Evolutionary conservation across 2,113 vertebrate genomes (phyloP).

Genomic region (Hypocryptadius cinnamomeus): DNA sequence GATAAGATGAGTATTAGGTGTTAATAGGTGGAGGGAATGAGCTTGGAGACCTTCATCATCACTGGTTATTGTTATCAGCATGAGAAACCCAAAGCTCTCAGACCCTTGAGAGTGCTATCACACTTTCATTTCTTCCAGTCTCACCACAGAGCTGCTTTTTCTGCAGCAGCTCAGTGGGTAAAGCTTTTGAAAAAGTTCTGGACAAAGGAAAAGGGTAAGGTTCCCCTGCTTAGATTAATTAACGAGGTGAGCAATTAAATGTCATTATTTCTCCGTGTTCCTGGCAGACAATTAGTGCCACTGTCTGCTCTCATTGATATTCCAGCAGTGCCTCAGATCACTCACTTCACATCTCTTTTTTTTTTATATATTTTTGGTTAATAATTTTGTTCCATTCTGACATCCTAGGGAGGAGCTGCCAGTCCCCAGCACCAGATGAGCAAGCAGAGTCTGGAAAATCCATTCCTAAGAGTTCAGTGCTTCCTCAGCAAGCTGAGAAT

Average conservation of each 20-base stretch:
- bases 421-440: neutral
- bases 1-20: neutral
- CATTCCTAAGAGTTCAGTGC: neutral
- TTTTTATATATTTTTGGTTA: neutral
- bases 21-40: neutral
- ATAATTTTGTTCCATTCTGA: neutral
- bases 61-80: neutral
- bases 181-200: neutral
- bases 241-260: neutral
- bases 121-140: neutral
- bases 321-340: neutral
- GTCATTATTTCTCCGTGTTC: neutral
- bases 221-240: neutral
- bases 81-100: neutral
- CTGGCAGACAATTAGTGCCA: neutral
- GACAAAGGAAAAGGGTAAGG: neutral
- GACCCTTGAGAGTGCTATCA: neutral
- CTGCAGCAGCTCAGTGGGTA: neutral
- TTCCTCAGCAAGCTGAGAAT: neutral
- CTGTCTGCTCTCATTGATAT: neutral
- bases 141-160: neutral
- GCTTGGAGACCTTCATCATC: neutral
- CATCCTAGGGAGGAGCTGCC: conserved; percentile 46
- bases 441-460: neutral
- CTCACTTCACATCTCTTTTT: neutral